Evolutionary conservation across 1,140 invertebrate genomes (phyloP).

Genomic region (Camponotus vicinus): DNA sequence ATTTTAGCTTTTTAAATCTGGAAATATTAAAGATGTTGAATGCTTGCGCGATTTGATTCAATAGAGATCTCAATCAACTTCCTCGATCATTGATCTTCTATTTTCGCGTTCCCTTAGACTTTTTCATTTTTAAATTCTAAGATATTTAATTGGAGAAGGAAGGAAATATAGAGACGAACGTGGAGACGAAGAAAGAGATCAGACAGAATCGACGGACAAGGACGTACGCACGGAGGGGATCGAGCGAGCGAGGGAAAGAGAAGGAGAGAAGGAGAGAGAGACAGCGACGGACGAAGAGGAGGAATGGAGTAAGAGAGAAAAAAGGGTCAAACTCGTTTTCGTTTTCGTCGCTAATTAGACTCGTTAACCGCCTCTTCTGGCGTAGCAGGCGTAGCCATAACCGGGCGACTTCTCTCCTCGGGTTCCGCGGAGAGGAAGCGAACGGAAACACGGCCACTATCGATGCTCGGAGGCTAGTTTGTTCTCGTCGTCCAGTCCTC

Average conservation of each 20-base stretch:
- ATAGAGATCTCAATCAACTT: neutral
- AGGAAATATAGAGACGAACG: constrained; percentile 48
- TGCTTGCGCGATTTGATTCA: neutral
- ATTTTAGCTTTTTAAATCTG: neutral
- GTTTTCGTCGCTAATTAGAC: constrained; percentile 87
- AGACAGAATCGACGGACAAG: constrained; percentile 21
- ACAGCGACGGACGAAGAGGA: constrained; percentile 35
- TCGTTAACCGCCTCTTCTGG: constrained; percentile 84
- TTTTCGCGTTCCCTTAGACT: too few relatives aligned
- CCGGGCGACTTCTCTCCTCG: constrained; percentile 79
- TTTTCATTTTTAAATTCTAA: constrained; percentile 4
- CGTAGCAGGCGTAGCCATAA: constrained; percentile 83
- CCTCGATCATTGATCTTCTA: neutral
- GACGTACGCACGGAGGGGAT: constrained; percentile 2
- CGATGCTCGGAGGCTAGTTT: constrained; percentile 82
- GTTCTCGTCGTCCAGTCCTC: constrained; percentile 82
- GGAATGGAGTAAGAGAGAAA: constrained; percentile 79
- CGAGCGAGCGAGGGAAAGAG: constrained; percentile 37
- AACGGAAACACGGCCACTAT: constrained; percentile 72
- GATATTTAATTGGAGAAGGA: constrained; percentile 51
- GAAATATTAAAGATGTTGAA: neutral
- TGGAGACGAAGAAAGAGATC: neutral
- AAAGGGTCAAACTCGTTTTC: constrained; percentile 86
- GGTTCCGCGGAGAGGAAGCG: constrained; percentile 74
- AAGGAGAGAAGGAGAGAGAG: constrained; percentile 51